Percentiles rank a stretch among this genome's conserved stretches.
phyloP scores from a whole-genome alignment of 2,888 invertebrate species.

The Alloscopus bannaensis region DNA sequence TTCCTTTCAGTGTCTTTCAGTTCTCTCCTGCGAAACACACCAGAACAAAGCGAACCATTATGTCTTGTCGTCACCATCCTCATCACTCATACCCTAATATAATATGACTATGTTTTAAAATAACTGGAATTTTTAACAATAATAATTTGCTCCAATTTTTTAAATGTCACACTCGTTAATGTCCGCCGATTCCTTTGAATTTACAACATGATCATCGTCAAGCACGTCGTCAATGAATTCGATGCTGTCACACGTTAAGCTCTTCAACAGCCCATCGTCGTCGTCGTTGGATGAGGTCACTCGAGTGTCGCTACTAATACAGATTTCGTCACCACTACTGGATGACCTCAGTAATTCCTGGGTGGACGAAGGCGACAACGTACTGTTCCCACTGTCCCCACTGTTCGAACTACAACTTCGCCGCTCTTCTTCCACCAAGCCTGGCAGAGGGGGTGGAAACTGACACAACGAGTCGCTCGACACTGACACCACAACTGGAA shows the following conservation, averaged over 20 bases:
- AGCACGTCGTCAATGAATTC: constrained; percentile 59
- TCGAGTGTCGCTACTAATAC: constrained; percentile 37
- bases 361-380: neutral
- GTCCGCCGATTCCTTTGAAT: no score
- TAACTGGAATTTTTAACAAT: no score
- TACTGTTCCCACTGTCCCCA: constrained; percentile 24
- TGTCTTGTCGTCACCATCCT: neutral
- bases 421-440: neutral
- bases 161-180: no score
- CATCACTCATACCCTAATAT: no score
- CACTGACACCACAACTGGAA: constrained; percentile 48
- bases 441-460: neutral
- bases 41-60: no score
- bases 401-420: constrained; percentile 21
- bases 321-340: constrained; percentile 52
- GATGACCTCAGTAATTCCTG: neutral
- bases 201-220: constrained; percentile 35
- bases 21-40: constrained; percentile 66
- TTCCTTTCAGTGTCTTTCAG: constrained; percentile 71
- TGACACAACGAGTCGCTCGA: constrained; percentile 47
- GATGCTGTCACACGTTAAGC: constrained; percentile 59
- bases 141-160: no score
- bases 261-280: constrained; percentile 47
- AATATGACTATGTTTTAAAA: no score
- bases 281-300: constrained; percentile 34